These are phyloP conservation scores for Propithecus perrieri DNA, from an alignment of 2,797 vertebrate genomes.

Conservation along the genomic window DNA sequence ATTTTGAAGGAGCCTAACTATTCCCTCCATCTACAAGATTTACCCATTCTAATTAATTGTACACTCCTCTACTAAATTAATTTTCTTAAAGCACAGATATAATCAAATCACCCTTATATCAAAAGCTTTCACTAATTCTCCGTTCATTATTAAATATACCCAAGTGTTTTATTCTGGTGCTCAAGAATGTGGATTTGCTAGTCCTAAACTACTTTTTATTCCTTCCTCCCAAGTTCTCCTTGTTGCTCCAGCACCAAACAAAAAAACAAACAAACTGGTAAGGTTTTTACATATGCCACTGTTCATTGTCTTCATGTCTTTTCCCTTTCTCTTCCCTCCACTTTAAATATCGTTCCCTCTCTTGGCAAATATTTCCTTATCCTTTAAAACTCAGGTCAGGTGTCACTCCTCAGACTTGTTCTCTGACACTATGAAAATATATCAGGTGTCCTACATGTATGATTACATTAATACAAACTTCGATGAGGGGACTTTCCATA, in stretches of 20 bases:
- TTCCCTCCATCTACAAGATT: background rate
- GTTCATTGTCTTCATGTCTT: background rate
- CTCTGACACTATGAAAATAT: slow-evolving; percentile 12
- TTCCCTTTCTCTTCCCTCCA: background rate
- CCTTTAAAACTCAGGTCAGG: background rate
- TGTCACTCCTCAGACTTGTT: background rate
- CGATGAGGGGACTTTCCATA: background rate
- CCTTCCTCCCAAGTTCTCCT: background rate
- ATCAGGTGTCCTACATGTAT: background rate
- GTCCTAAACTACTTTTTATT: background rate
- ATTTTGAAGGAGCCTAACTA: background rate
- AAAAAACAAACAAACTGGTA: background rate
- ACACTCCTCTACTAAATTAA: background rate
- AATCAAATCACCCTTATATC: background rate
- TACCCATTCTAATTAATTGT: background rate
- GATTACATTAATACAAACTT: slow-evolving; percentile 20
- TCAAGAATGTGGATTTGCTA: background rate
- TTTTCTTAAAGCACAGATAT: background rate
- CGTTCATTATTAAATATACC: background rate
- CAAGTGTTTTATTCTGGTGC: background rate
- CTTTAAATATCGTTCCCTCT: background rate
- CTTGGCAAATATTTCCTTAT: background rate
- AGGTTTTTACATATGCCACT: background rate
- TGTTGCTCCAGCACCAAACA: background rate
- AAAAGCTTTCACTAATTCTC: background rate